These are phyloP conservation scores for Strigamia transsilvanica DNA, from an alignment of 2,888 invertebrate genomes.

Conservation along the genomic window DNA sequence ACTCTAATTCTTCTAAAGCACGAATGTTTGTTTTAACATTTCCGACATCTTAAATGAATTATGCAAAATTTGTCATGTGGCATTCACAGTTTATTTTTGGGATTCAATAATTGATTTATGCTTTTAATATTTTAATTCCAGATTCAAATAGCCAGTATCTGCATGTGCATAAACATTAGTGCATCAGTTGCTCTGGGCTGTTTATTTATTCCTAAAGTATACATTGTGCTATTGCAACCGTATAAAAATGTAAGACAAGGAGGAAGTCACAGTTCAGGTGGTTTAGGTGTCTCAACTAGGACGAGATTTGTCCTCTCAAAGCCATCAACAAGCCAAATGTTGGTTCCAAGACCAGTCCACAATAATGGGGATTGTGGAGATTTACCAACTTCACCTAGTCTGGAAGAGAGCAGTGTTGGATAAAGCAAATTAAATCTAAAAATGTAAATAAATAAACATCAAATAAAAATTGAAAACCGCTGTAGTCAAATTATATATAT, in stretches of 20 bases:
- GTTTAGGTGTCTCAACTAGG: slow-evolving; percentile 50
- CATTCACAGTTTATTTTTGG: background rate
- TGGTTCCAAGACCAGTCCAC: slow-evolving; percentile 57
- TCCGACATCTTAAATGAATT: too few species aligned
- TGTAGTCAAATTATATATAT: background rate
- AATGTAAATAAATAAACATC: background rate
- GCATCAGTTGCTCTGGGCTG: slow-evolving; percentile 79
- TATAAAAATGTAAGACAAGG: slow-evolving; percentile 77
- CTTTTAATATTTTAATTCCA: slow-evolving; percentile 63
- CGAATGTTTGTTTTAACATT: too few species aligned
- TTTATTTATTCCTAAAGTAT: slow-evolving; percentile 78
- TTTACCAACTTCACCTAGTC: slow-evolving; percentile 61
- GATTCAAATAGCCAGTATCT: slow-evolving; percentile 79
- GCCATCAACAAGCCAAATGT: slow-evolving; percentile 50
- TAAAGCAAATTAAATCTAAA: background rate
- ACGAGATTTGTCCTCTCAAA: slow-evolving; percentile 47
- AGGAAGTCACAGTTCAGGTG: slow-evolving; percentile 60
- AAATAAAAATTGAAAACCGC: background rate
- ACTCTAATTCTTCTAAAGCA: too few species aligned
- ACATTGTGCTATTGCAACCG: slow-evolving; percentile 79
- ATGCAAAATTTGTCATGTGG: background rate
- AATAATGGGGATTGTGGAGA: slow-evolving; percentile 61
- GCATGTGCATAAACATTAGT: slow-evolving; percentile 80
- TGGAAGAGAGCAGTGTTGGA: slow-evolving; percentile 62
- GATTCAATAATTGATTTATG: too few species aligned